A percentile compares a stretch with the other conserved stretches of the same genome.
Evolutionary conservation across 2,113 vertebrate species (phyloP).

Genomic region (Daphoenositta chrysoptera): DNA sequence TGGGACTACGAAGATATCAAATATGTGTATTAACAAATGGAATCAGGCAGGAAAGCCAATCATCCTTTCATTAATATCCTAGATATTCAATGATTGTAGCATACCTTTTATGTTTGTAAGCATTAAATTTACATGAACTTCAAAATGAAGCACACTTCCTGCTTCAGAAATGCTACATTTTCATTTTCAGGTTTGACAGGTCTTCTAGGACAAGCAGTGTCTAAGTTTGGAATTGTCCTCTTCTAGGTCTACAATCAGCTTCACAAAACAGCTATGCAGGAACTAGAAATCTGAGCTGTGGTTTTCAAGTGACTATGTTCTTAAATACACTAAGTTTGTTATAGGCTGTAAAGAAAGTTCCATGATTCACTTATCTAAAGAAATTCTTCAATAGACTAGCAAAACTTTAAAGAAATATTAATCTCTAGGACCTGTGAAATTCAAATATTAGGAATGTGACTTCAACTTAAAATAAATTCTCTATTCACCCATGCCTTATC

Average conservation of each 20-base stretch:
- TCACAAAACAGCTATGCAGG: not conserved
- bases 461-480: constrained; percentile 7
- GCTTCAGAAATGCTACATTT: not conserved
- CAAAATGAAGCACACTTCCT: not conserved
- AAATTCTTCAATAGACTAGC: not conserved
- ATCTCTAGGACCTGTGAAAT: not conserved
- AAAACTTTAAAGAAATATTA: not conserved
- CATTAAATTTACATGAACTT: not conserved
- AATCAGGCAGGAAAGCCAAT: not conserved
- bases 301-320: not conserved
- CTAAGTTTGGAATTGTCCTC: not conserved
- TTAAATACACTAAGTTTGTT: not conserved
- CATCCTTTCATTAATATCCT: not conserved
- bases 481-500: not conserved
- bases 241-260: not conserved
- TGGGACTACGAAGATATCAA: accelerated
- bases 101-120: not conserved
- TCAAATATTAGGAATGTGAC: not conserved
- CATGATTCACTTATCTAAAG: not conserved
- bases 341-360: not conserved
- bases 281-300: not conserved
- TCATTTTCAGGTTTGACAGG: not conserved
- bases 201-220: not conserved
- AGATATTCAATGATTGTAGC: not conserved
- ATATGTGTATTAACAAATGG: not conserved